Conservation (phyloP, 2,888 invertebrate genomes). For the Trissonchulus latispiculum region DNA sequence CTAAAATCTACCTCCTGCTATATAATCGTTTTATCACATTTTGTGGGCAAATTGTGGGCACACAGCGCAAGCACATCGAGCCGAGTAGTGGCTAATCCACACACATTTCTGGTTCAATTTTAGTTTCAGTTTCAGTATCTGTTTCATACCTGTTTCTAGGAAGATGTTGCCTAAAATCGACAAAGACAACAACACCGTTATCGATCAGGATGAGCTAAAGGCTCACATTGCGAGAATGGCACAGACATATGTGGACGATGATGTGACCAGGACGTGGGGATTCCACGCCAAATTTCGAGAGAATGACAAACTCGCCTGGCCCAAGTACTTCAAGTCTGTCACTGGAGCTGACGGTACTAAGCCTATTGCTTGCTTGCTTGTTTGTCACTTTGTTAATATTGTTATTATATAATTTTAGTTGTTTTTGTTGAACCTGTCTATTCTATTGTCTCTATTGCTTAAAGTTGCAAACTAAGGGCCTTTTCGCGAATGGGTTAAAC, state of each 20-base stretch:
- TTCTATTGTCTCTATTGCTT: too few species aligned
- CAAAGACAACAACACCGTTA: conserved; percentile 23
- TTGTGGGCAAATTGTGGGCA: too few species aligned
- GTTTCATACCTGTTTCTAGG: background rate
- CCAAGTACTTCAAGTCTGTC: conserved; percentile 29
- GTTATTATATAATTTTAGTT: too few species aligned
- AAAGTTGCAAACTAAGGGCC: too few species aligned
- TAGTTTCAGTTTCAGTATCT: background rate
- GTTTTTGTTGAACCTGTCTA: too few species aligned
- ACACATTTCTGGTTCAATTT: background rate
- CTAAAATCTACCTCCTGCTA: background rate
- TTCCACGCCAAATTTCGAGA: conserved; percentile 31
- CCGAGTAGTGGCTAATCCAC: too few species aligned
- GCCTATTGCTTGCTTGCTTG: too few species aligned
- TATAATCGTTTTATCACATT: background rate
- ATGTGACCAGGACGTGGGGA: conserved; percentile 33
- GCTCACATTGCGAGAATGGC: conserved; percentile 30
- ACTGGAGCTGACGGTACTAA: conserved; percentile 32
- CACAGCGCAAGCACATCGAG: too few species aligned
- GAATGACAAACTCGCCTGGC: conserved; percentile 31
- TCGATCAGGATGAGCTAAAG: conserved; percentile 30
- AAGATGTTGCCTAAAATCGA: conserved; percentile 23
- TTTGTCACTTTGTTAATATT: too few species aligned
- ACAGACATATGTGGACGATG: conserved; percentile 29
- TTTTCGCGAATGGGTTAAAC: too few species aligned